phyloP scores from a whole-genome alignment of 2,797 vertebrate species.

The Otolemur crassicaudatus region DNA sequence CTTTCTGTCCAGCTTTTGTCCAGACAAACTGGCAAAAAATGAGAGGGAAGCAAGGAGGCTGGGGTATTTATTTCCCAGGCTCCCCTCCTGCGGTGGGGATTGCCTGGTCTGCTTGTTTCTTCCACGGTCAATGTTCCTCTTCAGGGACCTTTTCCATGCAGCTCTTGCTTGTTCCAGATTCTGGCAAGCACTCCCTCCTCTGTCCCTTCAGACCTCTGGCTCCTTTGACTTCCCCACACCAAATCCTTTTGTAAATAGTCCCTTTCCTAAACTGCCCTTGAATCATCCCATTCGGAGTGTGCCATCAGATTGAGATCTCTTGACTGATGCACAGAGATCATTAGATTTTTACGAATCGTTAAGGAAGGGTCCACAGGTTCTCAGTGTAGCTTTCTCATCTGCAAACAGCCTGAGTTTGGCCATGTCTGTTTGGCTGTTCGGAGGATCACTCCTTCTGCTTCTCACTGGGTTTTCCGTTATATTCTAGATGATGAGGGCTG shows the following conservation, averaged over 20 bases:
- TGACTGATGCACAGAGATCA: rapidly evolving
- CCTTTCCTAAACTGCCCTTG: background rate
- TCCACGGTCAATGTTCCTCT: rapidly evolving
- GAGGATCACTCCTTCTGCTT: background rate
- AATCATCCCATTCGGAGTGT: no score
- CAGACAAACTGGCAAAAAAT: background rate
- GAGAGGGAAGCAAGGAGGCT: background rate
- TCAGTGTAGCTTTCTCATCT: background rate
- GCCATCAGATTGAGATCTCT: background rate
- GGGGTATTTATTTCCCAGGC: rapidly evolving
- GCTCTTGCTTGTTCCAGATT: background rate
- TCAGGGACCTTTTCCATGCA: background rate
- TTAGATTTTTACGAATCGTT: background rate
- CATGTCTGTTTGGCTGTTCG: background rate
- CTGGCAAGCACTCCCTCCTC: background rate
- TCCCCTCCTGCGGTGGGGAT: background rate
- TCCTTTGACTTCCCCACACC: background rate
- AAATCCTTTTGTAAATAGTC: background rate
- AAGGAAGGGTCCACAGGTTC: background rate
- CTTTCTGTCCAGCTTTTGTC: background rate
- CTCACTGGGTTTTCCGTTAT: background rate
- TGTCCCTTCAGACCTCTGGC: no score
- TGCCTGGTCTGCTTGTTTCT: background rate
- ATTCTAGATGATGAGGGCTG: background rate
- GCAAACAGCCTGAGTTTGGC: background rate